phyloP scores from a whole-genome alignment of 2,888 invertebrate species.

The Phorcus lineatus region DNA sequence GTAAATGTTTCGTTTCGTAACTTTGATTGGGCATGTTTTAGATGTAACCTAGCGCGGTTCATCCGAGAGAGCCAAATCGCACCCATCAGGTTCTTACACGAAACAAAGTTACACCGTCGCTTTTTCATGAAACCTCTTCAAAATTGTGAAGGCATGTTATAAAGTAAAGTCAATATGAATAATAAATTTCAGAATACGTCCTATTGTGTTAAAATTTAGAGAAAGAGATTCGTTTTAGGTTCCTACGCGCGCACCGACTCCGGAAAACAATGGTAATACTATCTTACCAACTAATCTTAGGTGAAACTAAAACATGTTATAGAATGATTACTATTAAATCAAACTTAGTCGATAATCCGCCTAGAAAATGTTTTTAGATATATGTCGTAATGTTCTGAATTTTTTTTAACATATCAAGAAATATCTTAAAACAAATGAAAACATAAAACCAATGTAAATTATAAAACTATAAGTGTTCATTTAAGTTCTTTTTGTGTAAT shows the following conservation, averaged over 20 bases:
- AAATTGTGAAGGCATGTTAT: background rate
- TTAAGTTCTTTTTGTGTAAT: no score
- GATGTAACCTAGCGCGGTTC: conserved; percentile 23
- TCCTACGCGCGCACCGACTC: conserved; percentile 22
- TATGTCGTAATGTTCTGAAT: no score
- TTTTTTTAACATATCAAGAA: no score
- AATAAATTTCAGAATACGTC: background rate
- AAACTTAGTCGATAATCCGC: no score
- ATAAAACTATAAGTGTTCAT: no score
- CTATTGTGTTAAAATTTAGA: background rate
- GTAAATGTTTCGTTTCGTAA: no score
- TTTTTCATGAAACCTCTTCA: background rate
- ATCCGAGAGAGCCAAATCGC: conserved; percentile 26
- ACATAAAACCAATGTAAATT: no score
- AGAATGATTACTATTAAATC: no score
- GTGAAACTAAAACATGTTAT: no score
- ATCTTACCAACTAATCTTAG: background rate
- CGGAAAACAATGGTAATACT: background rate
- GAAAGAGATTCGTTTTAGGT: background rate
- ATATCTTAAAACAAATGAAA: no score
- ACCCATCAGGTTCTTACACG: conserved; percentile 26
- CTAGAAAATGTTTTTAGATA: no score
- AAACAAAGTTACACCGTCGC: conserved; percentile 23
- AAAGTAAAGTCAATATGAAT: background rate
- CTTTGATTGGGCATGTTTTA: background rate